phyloP scores from a whole-genome alignment of 2,888 invertebrate genomes.

The Macaria notata region DNA sequence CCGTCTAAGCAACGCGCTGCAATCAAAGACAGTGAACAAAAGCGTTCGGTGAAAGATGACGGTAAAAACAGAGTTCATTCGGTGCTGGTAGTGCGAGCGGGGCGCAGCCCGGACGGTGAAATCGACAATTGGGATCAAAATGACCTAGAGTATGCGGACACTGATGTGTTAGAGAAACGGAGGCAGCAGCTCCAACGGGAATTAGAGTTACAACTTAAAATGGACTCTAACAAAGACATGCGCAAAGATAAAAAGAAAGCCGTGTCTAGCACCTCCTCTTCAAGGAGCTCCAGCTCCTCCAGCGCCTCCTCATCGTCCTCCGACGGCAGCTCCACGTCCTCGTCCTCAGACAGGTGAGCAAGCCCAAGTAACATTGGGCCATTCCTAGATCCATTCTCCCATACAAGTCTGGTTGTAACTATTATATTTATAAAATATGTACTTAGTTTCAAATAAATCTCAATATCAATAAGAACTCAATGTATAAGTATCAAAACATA shows the following conservation, averaged over 20 bases:
- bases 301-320: conserved; percentile 85
- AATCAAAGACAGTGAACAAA: conserved; percentile 84
- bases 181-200: conserved; percentile 89
- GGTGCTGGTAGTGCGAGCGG: conserved; percentile 82
- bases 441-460: no score
- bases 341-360: conserved; percentile 78
- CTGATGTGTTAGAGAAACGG: conserved; percentile 89
- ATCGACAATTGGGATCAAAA: conserved; percentile 90
- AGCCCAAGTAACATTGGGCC: neutral
- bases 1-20: conserved; percentile 88
- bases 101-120: conserved; percentile 84
- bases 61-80: conserved; percentile 85
- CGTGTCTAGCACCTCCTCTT: conserved; percentile 86
- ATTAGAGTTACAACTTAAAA: conserved; percentile 89
- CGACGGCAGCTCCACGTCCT: conserved; percentile 85
- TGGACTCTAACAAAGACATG: conserved; percentile 85
- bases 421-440: no score
- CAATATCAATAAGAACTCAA: no score
- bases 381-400: no score
- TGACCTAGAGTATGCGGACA: conserved; percentile 90
- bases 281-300: conserved; percentile 85
- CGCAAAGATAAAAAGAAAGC: conserved; percentile 87
- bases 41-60: conserved; percentile 82
- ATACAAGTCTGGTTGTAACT: no score
- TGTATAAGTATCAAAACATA: no score